Evolutionary conservation across 2,888 invertebrate genomes (phyloP), one percentile per base, ranked within the genome.

Genomic region (Dorcus parallelipipedus): DNA sequence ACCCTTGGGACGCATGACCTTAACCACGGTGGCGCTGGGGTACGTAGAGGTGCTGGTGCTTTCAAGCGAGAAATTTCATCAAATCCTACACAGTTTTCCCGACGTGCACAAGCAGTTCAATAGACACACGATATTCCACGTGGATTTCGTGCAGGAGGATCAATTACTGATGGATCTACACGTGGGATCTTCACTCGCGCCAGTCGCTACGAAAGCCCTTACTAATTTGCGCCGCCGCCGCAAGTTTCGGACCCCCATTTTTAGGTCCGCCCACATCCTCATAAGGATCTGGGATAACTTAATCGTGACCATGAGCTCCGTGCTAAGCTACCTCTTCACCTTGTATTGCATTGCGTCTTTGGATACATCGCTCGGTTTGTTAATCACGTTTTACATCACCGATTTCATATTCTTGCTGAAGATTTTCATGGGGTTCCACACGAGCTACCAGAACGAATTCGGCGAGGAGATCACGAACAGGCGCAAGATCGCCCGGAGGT

Each of bases 11-110:
- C 49, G 70, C 14, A 62, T 65, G 56, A 67, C 67, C 0, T 52
- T 70, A 38, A 64, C 66, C 17, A 67, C 67, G 60, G 66, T 70
- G 1, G 70, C 69, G 1, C 64, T 61, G 43, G 65, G 68, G 0
- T 68, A 70, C 53, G 66, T 68, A 0, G 67, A 68, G 52, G 56
- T 67, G 8, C 51, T 70, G 45, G 41, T 49, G 6, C 61, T 70
- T 50, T 20, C 53, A 7, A 67, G 61, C 14, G 14, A 38, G 0
- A 42, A 52, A 10, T 70, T 70, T 39, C 59, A 66, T 54, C 9
- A 48, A n/a, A 57, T 67, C 8, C 48, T 69, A 5, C 51, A 61
- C 6, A 63, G 62, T 10, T 69, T 65, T 48, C 55, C 59, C 1
- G 17, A 48, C 0, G 58, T 66, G 9, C 50, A 62, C 9, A 8